These are phyloP conservation scores for Clarias laeviceps DNA, from an alignment of 2,797 vertebrate species.

Conservation along the genomic window DNA sequence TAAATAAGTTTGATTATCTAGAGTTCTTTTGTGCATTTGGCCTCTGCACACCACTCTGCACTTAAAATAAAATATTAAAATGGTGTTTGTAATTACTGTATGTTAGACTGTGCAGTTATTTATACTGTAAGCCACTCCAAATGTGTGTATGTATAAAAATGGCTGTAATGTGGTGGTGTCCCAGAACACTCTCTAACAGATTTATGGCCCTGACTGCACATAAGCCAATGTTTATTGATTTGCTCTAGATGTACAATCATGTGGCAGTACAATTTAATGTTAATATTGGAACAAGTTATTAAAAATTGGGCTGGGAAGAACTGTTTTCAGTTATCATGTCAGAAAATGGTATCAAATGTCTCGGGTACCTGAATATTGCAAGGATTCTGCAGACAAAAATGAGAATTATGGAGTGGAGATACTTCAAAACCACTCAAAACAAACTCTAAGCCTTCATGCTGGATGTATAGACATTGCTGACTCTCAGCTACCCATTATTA, in stretches of 20 bases:
- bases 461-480: background rate
- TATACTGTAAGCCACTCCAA: too few species aligned
- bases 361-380: background rate
- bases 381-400: background rate
- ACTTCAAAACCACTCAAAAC: background rate
- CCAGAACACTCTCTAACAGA: too few species aligned
- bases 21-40: background rate
- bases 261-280: background rate
- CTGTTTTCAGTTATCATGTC: background rate
- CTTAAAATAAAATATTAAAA: too few species aligned
- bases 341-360: too few species aligned
- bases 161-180: too few species aligned
- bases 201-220: too few species aligned
- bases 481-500: background rate
- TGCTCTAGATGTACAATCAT: background rate
- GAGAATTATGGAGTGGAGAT: background rate
- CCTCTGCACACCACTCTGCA: too few species aligned
- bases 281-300: background rate
- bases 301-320: background rate
- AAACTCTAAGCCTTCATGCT: background rate
- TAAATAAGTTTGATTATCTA: background rate
- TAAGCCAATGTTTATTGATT: background rate
- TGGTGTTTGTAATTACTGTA: too few species aligned
- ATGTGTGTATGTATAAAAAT: too few species aligned
- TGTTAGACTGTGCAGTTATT: too few species aligned